These are phyloP conservation scores for Nudaria mundana DNA, from an alignment of 2,888 invertebrate genomes.

Conservation along the genomic window DNA sequence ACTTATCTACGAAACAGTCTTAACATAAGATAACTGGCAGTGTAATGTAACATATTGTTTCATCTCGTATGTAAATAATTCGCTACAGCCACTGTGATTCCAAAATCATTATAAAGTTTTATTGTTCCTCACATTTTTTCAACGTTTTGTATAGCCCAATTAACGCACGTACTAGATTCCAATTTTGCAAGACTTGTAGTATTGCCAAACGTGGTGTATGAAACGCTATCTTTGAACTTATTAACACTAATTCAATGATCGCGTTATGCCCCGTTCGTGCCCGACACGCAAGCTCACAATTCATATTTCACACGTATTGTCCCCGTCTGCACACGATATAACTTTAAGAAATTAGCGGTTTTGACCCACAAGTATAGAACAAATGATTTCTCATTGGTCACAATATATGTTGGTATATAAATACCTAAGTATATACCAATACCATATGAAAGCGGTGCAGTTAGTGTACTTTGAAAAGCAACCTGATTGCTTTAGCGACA, in stretches of 20 bases:
- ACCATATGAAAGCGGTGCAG: no score
- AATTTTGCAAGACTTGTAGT: slow-evolving; percentile 22
- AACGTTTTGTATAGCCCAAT: slow-evolving; percentile 16
- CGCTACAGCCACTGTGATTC: slow-evolving; percentile 42
- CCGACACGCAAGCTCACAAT: slow-evolving; percentile 62
- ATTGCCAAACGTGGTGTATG: slow-evolving; percentile 44
- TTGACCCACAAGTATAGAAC: slow-evolving; percentile 29
- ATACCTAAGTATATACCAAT: no score
- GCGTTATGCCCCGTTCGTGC: slow-evolving; percentile 49
- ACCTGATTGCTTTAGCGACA: slow-evolving; percentile 11
- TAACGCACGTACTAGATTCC: slow-evolving; percentile 26
- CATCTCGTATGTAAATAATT: slow-evolving; percentile 35
- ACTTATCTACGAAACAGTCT: slow-evolving; percentile 48
- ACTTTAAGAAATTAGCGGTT: slow-evolving; percentile 36
- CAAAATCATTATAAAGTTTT: slow-evolving; percentile 15
- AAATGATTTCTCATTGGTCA: no score
- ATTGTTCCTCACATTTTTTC: slow-evolving; percentile 2
- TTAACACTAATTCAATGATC: slow-evolving; percentile 69
- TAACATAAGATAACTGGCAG: slow-evolving; percentile 39
- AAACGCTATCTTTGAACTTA: slow-evolving; percentile 56
- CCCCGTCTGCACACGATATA: slow-evolving; percentile 29
- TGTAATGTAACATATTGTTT: slow-evolving; percentile 36
- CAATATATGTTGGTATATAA: no score
- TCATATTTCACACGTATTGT: slow-evolving; percentile 54
- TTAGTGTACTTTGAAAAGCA: slow-evolving; percentile 13